These are phyloP conservation scores for Syngnathus typhle DNA, from an alignment of 2,113 vertebrate species.

Conservation along the genomic window DNA sequence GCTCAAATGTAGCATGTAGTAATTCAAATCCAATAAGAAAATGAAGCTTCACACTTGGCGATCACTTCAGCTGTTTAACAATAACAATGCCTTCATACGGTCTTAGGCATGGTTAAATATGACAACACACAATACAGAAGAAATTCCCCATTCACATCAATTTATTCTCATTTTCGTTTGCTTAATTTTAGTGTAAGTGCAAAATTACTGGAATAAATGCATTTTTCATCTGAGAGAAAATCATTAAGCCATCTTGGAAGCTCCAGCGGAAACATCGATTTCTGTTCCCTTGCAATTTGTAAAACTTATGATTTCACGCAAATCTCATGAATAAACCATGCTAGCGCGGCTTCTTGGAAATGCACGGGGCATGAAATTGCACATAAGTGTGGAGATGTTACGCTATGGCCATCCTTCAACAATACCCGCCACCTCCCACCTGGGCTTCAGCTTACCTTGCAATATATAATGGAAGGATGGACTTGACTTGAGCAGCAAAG, in stretches of 20 bases:
- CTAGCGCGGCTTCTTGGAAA: neutral
- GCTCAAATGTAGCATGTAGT: conserved; percentile 14
- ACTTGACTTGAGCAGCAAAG: neutral
- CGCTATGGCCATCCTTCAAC: neutral
- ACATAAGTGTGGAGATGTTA: neutral
- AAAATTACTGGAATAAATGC: neutral
- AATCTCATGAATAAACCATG: neutral
- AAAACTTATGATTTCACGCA: neutral
- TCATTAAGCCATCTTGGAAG: too few species aligned
- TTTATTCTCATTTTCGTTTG: neutral
- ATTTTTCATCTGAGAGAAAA: too few species aligned
- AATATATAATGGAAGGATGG: neutral
- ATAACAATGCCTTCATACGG: neutral
- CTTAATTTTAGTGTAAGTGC: neutral
- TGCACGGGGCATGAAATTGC: neutral
- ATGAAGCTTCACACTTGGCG: neutral
- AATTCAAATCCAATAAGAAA: conserved; percentile 39
- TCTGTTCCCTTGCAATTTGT: neutral
- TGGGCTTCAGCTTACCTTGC: neutral
- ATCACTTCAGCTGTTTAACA: neutral
- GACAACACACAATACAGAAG: neutral
- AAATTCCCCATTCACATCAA: neutral
- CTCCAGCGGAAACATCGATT: too few species aligned
- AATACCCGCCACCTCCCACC: neutral
- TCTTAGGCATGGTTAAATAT: neutral